Evolutionary conservation across 64 coral and sea anemone species (phyloP), one percentile per base, ranked within the genome.

Genomic region (Actinia tenebrosa): DNA sequence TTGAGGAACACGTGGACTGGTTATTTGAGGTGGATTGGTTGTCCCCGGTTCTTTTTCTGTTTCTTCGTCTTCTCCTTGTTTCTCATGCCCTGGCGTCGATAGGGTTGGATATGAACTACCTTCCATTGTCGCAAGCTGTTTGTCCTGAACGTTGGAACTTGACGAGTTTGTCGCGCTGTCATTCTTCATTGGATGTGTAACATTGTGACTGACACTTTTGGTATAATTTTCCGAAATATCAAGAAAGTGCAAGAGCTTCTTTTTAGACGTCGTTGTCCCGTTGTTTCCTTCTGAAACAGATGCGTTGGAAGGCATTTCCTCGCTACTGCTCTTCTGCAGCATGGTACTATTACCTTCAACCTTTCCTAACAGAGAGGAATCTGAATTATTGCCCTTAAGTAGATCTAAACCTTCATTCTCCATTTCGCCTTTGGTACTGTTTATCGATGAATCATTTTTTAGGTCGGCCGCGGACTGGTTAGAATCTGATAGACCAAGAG

Each of bases 191-290:
- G 20, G 3, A 42, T 27, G 26, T 3, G 69, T 75, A 30, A 10
- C 8, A 42, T 75, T 75, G 23, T 75, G 69, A 11, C 30, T 37
- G 30, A 13, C 69, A 18, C 26, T 5, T 75, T 81, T 81, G 44
- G 44, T 81, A 14, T 81, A 81, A 50, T 81, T 81, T 53, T 81
- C 79, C 17, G 79, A 81, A 50, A 52, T 52, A 53, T 81, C 79
- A 17, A 81, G 22, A 81, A 81, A 81, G 79, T 81, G 16, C 13
- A 81, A 81, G 44, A 81, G 79, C 44, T 81, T 81, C 45, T 81
- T 81, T 20, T 45, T 22, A 37, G 79, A 50, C 5, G 79, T 25
- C 23, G 23, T 14, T 19, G 79, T 81, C 18, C 18, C 53, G 27
- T 81, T 81, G 4, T 20, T 16, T 16, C 3, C n/a, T 26, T 75